phyloP scores from a whole-genome alignment of 2,797 vertebrate species.

The Pogoniulus pusillus region DNA sequence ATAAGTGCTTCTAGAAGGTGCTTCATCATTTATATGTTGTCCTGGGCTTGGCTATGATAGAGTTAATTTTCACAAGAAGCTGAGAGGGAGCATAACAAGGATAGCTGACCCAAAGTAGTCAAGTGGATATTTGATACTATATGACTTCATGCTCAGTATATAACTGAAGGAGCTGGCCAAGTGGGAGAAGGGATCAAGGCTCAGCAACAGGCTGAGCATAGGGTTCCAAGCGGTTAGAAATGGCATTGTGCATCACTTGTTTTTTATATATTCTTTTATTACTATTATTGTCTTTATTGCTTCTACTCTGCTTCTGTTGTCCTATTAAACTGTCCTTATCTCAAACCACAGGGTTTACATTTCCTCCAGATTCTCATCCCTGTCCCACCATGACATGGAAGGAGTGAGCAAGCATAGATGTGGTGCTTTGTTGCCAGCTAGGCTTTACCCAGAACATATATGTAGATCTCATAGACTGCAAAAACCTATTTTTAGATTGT shows the following conservation, averaged over 20 bases:
- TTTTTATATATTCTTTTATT: not conserved
- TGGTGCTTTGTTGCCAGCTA: not conserved
- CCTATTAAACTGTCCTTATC: not conserved
- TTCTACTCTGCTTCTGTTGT: not conserved
- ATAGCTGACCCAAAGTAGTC: not conserved
- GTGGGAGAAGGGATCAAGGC: not conserved
- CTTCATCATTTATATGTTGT: not conserved
- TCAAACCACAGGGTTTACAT: not conserved
- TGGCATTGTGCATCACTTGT: not conserved
- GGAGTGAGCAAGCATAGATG: too few species aligned
- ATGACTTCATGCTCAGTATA: not conserved
- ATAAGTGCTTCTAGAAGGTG: not conserved
- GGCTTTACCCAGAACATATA: not conserved
- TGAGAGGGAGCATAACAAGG: not conserved
- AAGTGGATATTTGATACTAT: not conserved
- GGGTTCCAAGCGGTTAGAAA: not conserved
- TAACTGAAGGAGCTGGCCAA: not conserved
- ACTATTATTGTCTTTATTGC: not conserved
- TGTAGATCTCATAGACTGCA: not conserved
- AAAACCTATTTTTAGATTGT: not conserved
- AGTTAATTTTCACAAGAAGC: not conserved
- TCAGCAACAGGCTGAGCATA: not conserved
- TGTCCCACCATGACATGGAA: not conserved
- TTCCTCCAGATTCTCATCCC: not conserved
- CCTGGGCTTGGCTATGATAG: not conserved